Base-by-base conservation (phyloP, 2,888 invertebrate genomes). In the Hoplodrina blanda region DNA sequence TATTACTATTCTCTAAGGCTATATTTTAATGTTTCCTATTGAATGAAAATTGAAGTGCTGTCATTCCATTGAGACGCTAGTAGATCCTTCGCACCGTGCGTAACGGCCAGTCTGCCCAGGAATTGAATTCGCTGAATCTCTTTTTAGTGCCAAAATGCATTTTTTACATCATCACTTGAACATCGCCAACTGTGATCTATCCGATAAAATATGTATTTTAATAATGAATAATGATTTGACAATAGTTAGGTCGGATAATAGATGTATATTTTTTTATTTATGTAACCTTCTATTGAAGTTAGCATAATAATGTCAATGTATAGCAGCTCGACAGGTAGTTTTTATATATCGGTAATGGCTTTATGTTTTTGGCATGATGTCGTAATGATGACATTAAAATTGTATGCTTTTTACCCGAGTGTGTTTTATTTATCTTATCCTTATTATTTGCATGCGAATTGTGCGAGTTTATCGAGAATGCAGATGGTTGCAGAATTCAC, bases 401-500 rank as follows among this genome's bases (percentile, higher is more conserved):
- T 95, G 92, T 94, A 95, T 93, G 95, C 96, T 96, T 95, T 92
- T 91, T 93, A 93, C 83, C 81, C 69, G 83, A 87, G 92, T 93
- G 94, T 94, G 94, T 94, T 92, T 92, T 94, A 93, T 91, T 87
- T 85, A 88, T 90, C 83, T 86, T 87, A 86, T 88, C 91, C 91
- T 90, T 88, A 85, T 90, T 88, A 85, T 91, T 91, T 93, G 95
- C 95, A 95, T 95, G 95, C 85, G 83, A 84, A 84, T 85, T 85
- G 93, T 94, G 95, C 85, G 84, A 84, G 85, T 85, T 85, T 85
- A 78, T 83, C 85, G 89, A 88, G 91, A 91, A 90, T 89, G 91
- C 91, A 84, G 93, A 94, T 95, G 95, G 95, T 92, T 95, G 94
- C 90, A 94, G 94, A 94, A 93, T 94, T 94, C 93, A 93, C 91